Base-by-base conservation (phyloP, 2,113 vertebrate species). In the Pelobates fuscus region DNA sequence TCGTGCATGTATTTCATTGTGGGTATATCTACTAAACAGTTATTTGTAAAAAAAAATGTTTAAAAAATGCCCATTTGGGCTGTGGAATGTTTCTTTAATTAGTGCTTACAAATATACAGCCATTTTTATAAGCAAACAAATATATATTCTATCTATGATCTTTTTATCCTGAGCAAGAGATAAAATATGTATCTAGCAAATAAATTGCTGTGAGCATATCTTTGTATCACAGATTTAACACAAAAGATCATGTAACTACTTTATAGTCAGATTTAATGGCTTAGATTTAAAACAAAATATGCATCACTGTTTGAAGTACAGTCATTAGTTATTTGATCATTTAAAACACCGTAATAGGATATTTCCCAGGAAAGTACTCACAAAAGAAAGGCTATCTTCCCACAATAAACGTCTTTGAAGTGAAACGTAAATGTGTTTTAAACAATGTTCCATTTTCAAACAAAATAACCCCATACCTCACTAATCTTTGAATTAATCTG, bases 301-400 rank as follows among this genome's bases (percentile, higher is more conserved):
- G 21, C 30, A 58, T 65, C 49, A 15, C 30, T 59, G 63, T 76
- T 76, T 76, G 72, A 76, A 76, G 72, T 67, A 24, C 21, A 32
- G 72, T 43, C 64, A 76, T 67, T 76, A 60, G 72, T 76, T 67
- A 76, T n/a, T 76, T 60, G 72, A 76, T 76, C 64, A 54, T 76
- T 23, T 67, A 67, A 67, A 59, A 24, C 54, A 18, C 15, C 24
- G 72, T 67, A 76, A 76, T 67, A 25, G 52, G 37, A 76, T 76
- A 55, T 71, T 46, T 62, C 5, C 55, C 20, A 61, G 46, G 57
- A 57, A 52, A 61, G 60, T 26, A 62, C 68, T 59, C 43, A 5
- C 21, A 37, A 17, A 18, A 18, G 27, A 60, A 20, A 63, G 26
- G 10, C 26, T 55, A 55, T 55, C 52, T 55, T 55, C 52, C 52